Evolutionary conservation across 2,113 vertebrate genomes (phyloP).

Genomic region (Oreochromis spilurus): DNA sequence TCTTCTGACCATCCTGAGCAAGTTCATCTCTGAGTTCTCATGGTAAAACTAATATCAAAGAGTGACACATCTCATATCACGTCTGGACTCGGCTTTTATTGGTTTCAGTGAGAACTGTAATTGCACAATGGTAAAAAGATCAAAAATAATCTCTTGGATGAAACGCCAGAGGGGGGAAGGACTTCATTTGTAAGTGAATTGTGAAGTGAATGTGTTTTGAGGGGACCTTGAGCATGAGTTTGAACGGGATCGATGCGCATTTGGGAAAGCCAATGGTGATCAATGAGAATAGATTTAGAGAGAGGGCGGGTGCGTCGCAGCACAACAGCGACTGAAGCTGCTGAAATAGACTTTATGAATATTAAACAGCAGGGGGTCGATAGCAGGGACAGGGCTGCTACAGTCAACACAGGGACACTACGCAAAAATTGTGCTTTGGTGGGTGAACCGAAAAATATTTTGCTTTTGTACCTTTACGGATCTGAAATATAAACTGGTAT

Average conservation of each 20-base stretch:
- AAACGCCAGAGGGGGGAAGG: constrained; percentile 14
- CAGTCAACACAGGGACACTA: constrained; percentile 41
- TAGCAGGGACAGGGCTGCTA: constrained; percentile 48
- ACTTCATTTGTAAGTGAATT: constrained; percentile 60
- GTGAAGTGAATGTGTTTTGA: constrained; percentile 50
- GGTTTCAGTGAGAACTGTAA: constrained; percentile 54
- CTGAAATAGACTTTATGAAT: constrained; percentile 80
- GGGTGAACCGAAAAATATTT: not conserved
- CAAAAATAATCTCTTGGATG: constrained; percentile 51
- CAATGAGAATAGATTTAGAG: constrained; percentile 76
- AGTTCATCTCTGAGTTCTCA: constrained; percentile 19
- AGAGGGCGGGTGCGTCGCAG: constrained; percentile 24
- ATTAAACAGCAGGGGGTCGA: constrained; percentile 73
- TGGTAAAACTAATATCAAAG: constrained; percentile 53
- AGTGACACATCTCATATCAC: constrained; percentile 42
- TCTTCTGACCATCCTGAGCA: not conserved
- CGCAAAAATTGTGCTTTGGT: not conserved
- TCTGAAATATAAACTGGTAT: constrained; percentile 2
- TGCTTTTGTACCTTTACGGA: not conserved
- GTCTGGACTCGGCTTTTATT: constrained; percentile 46
- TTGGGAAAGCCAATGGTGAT: constrained; percentile 70
- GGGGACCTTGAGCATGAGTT: constrained; percentile 71
- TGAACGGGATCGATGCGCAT: constrained; percentile 63
- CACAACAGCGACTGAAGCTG: constrained; percentile 50
- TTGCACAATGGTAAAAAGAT: constrained; percentile 54